phyloP scores from a whole-genome alignment of 2,888 invertebrate species.

The Cabera pusaria region DNA sequence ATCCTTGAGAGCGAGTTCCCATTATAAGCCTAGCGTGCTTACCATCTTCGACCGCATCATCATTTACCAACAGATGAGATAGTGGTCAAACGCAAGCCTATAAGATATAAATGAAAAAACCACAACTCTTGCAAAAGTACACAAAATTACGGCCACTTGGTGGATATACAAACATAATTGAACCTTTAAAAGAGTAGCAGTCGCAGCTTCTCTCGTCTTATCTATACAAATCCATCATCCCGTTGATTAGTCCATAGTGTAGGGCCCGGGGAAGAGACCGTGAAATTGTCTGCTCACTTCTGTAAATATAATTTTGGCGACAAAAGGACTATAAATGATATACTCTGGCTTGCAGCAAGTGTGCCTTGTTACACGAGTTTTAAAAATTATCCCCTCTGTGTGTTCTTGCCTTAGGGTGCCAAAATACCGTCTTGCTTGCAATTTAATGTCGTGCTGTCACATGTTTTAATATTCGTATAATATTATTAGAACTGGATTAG shows the following conservation, averaged over 20 bases:
- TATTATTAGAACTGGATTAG: constrained; percentile 3
- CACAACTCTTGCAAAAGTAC: no score
- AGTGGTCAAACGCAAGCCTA: no score
- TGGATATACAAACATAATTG: no score
- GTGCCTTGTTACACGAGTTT: constrained; percentile 68
- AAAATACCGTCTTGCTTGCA: constrained; percentile 25
- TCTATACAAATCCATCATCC: constrained; percentile 53
- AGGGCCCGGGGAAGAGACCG: constrained; percentile 79
- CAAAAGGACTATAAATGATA: constrained; percentile 83
- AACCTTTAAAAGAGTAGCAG: no score
- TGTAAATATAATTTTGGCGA: constrained; percentile 83
- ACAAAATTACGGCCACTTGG: no score
- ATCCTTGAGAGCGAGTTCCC: no score
- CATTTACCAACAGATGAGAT: no score
- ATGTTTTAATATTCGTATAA: constrained; percentile 3
- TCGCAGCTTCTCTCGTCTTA: constrained; percentile 23
- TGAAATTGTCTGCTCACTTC: constrained; percentile 84
- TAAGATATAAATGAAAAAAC: no score
- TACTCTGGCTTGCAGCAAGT: constrained; percentile 71
- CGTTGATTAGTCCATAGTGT: constrained; percentile 74
- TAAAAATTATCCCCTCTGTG: constrained; percentile 53
- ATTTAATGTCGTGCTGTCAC: constrained; percentile 18
- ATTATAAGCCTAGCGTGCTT: no score
- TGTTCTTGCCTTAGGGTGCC: constrained; percentile 29
- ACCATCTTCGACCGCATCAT: no score